These are phyloP conservation scores for Borostomias antarcticus DNA, from an alignment of 2,797 vertebrate genomes.

Conservation along the genomic window DNA sequence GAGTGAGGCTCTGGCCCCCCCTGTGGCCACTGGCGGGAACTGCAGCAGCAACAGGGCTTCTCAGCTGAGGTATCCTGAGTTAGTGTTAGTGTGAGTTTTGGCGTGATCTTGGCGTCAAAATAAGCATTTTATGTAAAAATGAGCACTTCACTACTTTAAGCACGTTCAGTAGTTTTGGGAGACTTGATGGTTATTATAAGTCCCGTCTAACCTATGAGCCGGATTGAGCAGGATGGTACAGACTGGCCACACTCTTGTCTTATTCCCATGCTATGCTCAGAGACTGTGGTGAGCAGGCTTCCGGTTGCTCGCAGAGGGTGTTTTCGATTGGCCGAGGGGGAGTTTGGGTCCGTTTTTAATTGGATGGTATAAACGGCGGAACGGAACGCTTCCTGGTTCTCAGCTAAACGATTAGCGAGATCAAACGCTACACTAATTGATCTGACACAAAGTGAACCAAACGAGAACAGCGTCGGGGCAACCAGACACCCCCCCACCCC, in stretches of 20 bases:
- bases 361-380: constrained; percentile 50
- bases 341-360: constrained; percentile 67
- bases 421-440: constrained; percentile 69
- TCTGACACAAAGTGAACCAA: constrained; percentile 48
- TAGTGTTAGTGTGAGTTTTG: too few species aligned
- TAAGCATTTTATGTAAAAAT: too few species aligned
- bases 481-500: constrained; percentile 47
- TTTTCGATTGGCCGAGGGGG: constrained; percentile 46
- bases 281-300: background rate
- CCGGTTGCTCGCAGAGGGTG: constrained; percentile 37
- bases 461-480: constrained; percentile 50
- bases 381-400: constrained; percentile 63
- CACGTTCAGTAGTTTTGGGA: too few species aligned
- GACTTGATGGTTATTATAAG: too few species aligned
- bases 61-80: too few species aligned
- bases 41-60: background rate
- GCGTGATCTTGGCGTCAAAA: too few species aligned
- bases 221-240: too few species aligned
- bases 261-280: too few species aligned
- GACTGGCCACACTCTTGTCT: too few species aligned
- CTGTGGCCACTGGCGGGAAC: constrained; percentile 34
- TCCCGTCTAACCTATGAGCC: too few species aligned
- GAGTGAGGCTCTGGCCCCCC: constrained; percentile 51
- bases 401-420: constrained; percentile 66
- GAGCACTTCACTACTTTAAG: too few species aligned